Evolutionary conservation across 2,888 invertebrate species (phyloP).

Genomic region (Volucella bombylans): DNA sequence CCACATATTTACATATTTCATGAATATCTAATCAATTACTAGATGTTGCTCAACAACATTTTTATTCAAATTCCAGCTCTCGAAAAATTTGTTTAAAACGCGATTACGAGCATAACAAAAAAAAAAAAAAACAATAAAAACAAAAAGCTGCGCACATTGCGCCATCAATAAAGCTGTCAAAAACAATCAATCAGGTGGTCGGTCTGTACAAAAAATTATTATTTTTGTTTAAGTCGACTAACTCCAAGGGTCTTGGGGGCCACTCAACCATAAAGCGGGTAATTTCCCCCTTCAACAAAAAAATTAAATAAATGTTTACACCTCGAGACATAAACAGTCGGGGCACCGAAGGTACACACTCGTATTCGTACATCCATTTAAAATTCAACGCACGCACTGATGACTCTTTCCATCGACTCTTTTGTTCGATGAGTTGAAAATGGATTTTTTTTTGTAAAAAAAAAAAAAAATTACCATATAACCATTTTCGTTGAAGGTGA

Average conservation of each 20-base stretch:
- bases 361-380: constrained; percentile 18
- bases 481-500: constrained; percentile 58
- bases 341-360: not conserved
- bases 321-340: constrained; percentile 52
- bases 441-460: constrained; percentile 28
- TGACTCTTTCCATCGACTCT: constrained; percentile 39
- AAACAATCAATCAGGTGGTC: constrained; percentile 64
- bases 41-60: constrained; percentile 15
- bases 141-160: constrained; percentile 13
- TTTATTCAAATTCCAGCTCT: constrained; percentile 8
- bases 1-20: not conserved
- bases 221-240: not conserved
- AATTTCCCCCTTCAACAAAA: constrained; percentile 42
- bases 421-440: constrained; percentile 38
- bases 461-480: constrained; percentile 57
- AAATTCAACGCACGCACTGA: constrained; percentile 64
- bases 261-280: constrained; percentile 47
- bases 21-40: constrained; percentile 7
- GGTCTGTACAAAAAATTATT: constrained; percentile 13
- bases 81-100: constrained; percentile 7
- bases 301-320: constrained; percentile 66
- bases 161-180: constrained; percentile 63
- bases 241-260: constrained; percentile 43
- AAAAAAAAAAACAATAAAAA: too few species aligned
- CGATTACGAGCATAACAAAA: not conserved